Base-by-base conservation (phyloP, 2,797 vertebrate species). In the Phyllotis vaccarum region DNA sequence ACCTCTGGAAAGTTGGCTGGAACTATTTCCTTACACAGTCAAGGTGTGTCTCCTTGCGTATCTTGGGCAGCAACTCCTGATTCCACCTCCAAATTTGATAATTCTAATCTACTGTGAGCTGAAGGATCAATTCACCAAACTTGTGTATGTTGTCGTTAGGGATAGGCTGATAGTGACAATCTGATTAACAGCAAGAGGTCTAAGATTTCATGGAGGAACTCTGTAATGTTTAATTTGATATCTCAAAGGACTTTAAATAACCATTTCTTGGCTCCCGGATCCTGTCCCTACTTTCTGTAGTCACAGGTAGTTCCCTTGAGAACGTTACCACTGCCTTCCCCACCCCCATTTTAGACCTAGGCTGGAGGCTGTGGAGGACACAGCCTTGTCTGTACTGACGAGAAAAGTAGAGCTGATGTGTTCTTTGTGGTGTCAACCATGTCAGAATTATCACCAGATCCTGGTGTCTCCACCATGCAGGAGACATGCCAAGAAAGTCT, bases 291-390 rank as follows among this genome's bases (percentile, higher is more conserved):
- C n/a, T 11, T 2, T 22, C 6, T 22, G 27, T 6, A 1, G 10
- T 11, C 24, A 49, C 78, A 0, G 64, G 3, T 3, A 22, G 14
- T 13, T 12, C 27, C 37, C 22, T 34, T 54, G 9, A 2, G 27
- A 31, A 8, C 31, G 8, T 49, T 2, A n/a, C 17, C 14, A 0
- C 17, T 24, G 27, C 2, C 54, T 1, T 11, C 60, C 56, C n/a
- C 58, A 11, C 10, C 0, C 3, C 16, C 3, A 1, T 6, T 1
- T 11, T 12, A 1, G 62, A 22, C 43, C 9, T 11, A 2, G 14
- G 19, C 9, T 60, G 7, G 31, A 6, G 60, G 40, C 52, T 1
- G 2, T 0, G 2, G 5, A 3, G 49, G 6, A 22, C 6, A 2
- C 19, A 49, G 12, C 58, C 40, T 56, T 52, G 17, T 29, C n/a